Base-by-base conservation (phyloP, 1,140 invertebrate genomes). In the Hypsibius dujardini region DNA sequence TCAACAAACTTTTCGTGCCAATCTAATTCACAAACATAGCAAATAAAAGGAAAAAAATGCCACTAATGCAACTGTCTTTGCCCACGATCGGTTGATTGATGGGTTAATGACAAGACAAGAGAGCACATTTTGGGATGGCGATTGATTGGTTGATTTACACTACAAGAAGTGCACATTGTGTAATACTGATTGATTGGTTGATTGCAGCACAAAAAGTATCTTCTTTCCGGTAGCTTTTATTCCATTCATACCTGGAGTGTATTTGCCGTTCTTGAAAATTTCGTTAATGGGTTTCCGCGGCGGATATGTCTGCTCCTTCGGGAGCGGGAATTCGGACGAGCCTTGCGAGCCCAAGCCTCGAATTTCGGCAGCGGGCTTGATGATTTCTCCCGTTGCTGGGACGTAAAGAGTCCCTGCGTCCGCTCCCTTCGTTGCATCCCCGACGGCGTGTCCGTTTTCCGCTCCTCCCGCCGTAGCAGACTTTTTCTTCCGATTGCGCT, bases 231-330 rank as follows among this genome's bases (percentile, higher is more conserved):
- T 28, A 28, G 28, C 28, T 28, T 28, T 28, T 28, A 28, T 28
- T 28, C 28, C 28, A 28, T 28, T 28, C 28, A 28, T 28, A 28
- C 28, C 28, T 71, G 79, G 76, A 28, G 82, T 82, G 75, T 75
- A 83, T 73, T 85, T 84, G 79, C 87, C 89, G 82, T 92, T 85
- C 2, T 89, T 85, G 77, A 86, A 97, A 1, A 95, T 81, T 71
- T 93, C 87, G 1, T 84, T 82, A 74, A 97, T 88, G 0, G 94
- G 87, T 75, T 95, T 85, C 28, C 87, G 84, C 12, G 93, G 91
- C 28, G 92, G 91, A 79, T 87, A 84, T 12, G 89, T 91, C 80
- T 92, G 89, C 56, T 81, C 79, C 62, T 81, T 82, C 1, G 60
- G 40, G 7, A 71, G 1, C 2, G 15, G 14, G 70, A 72, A 46